Evolutionary conservation across 64 coral and sea anemone genomes (phyloP).

Genomic region (Trachythela sp.): DNA sequence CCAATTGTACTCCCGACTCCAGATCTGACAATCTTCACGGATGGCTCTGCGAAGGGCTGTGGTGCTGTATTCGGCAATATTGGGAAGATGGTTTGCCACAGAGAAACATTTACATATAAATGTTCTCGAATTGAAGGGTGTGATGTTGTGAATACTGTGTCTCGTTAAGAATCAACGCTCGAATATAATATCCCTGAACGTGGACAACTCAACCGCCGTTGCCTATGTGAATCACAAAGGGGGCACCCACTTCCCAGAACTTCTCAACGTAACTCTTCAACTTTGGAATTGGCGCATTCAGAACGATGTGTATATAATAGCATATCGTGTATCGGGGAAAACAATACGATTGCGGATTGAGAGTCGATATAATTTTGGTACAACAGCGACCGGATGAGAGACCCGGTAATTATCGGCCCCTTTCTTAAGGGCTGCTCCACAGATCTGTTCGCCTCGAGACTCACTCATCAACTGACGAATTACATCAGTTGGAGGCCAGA

Average conservation of each 20-base stretch:
- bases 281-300: conserved; percentile 36
- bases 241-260: background rate
- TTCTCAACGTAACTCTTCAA: conserved; percentile 11
- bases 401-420: conserved; percentile 29
- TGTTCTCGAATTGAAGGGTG: background rate
- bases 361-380: conserved; percentile 45
- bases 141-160: background rate
- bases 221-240: conserved; percentile 24
- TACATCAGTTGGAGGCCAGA: conserved; percentile 53
- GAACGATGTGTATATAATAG: background rate
- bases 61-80: background rate
- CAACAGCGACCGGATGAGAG: conserved; percentile 44
- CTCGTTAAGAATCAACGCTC: background rate
- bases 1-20: background rate
- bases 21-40: background rate
- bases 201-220: conserved; percentile 7
- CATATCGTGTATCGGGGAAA: conserved; percentile 43
- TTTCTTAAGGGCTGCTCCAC: background rate
- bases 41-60: background rate
- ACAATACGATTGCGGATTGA: conserved; percentile 36
- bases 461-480: conserved; percentile 43
- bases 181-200: background rate
- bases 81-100: background rate
- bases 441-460: conserved; percentile 46
- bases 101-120: background rate